These are phyloP conservation scores for Fragum whitleyi DNA, from an alignment of 2,888 invertebrate genomes.

Conservation along the genomic window DNA sequence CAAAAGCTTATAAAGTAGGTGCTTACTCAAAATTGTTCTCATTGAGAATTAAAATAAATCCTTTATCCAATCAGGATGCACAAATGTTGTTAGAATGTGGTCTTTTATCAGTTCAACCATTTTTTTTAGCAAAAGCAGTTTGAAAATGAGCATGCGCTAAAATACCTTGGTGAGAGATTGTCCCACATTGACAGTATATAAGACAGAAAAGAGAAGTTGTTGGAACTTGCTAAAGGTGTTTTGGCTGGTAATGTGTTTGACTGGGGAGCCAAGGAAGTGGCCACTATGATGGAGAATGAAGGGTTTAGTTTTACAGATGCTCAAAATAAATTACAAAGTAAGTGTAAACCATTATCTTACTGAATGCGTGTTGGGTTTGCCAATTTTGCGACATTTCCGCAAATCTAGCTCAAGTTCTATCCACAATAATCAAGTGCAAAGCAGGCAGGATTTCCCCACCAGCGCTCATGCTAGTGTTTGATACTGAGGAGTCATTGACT, in stretches of 20 bases:
- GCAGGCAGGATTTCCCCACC: no score
- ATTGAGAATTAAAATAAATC: no score
- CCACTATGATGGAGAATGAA: constrained; percentile 91
- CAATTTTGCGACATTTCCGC: no score
- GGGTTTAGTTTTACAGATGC: constrained; percentile 93
- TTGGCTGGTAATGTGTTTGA: constrained; percentile 97
- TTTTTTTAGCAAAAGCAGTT: constrained; percentile 91
- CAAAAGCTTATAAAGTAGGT: no score
- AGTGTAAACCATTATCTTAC: no score
- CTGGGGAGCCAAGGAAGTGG: constrained; percentile 97
- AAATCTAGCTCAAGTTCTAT: no score
- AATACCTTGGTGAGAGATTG: constrained; percentile 89
- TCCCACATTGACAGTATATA: constrained; percentile 90
- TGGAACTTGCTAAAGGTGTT: constrained; percentile 87
- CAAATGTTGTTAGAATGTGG: no score
- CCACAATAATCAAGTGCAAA: neutral
- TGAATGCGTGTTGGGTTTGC: neutral
- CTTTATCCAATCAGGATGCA: no score
- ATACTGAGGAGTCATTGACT: no score
- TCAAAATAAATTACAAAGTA: constrained; percentile 91
- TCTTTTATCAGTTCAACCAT: no score
- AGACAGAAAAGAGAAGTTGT: constrained; percentile 83
- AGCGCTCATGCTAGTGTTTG: no score
- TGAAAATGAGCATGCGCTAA: constrained; percentile 94
- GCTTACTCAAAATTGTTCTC: no score